These are phyloP conservation scores for Muricea muricata DNA, from an alignment of 92 coral and sea anemone genomes.

Conservation along the genomic window DNA sequence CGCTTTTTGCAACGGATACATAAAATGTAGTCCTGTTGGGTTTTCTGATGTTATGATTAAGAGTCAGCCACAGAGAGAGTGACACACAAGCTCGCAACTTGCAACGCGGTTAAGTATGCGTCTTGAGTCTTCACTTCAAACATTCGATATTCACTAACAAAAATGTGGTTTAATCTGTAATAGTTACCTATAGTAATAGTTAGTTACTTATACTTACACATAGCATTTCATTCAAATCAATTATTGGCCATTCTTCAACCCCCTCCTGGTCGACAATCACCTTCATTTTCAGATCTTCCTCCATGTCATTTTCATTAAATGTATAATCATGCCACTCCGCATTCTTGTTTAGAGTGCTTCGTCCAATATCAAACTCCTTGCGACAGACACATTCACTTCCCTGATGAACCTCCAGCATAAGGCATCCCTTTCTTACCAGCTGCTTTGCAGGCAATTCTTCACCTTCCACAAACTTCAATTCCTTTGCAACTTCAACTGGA, in stretches of 20 bases:
- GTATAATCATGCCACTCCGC: not conserved
- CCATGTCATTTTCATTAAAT: not conserved
- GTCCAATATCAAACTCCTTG: not conserved
- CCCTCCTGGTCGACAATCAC: not conserved
- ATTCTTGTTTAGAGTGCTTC: not conserved
- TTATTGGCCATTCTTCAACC: slow-evolving; percentile 2
- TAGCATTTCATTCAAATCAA: slow-evolving; percentile 4
- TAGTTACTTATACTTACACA: slow-evolving; percentile 9
- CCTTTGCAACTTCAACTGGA: not conserved
- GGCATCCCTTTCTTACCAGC: slow-evolving; percentile 9
- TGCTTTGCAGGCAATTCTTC: not conserved
- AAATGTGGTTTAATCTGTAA: no score
- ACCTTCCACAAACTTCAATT: not conserved
- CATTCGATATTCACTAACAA: no score
- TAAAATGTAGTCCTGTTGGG: no score
- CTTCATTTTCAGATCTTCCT: not conserved
- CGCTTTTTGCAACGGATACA: no score
- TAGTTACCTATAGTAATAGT: no score
- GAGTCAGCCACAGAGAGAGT: no score
- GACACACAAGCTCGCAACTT: no score
- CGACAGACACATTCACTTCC: not conserved
- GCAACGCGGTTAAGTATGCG: no score
- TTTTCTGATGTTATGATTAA: no score
- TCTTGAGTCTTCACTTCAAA: no score
- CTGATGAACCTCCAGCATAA: not conserved